These are phyloP conservation scores for Caenorhabditis briggsae DNA, from an alignment of 1,140 invertebrate genomes.

Conservation along the genomic window DNA sequence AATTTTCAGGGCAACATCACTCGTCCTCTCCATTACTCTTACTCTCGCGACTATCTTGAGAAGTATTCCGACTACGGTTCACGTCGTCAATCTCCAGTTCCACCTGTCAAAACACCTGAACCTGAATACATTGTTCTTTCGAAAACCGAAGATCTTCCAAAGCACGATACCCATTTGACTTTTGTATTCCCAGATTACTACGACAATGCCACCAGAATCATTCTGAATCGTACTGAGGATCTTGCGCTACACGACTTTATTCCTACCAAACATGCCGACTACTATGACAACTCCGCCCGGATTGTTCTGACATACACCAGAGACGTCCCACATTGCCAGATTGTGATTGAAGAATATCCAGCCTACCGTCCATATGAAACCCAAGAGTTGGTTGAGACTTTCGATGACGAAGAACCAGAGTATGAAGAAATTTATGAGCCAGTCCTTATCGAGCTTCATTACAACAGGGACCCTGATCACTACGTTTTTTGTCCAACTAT, in stretches of 20 bases:
- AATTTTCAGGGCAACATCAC: constrained; percentile 32
- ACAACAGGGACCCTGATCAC: not conserved
- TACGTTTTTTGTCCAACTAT: not conserved
- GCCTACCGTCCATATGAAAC: constrained; percentile 15
- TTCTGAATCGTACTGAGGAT: not conserved
- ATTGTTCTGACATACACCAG: constrained; percentile 16
- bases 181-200: not conserved
- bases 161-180: constrained; percentile 1
- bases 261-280: not conserved
- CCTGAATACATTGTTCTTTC: constrained; percentile 14
- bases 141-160: constrained; percentile 25
- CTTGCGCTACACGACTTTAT: not conserved
- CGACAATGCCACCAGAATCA: not conserved
- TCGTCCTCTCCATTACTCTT: constrained; percentile 38
- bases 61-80: constrained; percentile 38
- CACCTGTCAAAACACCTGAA: constrained; percentile 1
- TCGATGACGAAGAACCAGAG: not conserved
- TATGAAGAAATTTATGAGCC: constrained; percentile 32
- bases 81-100: not conserved
- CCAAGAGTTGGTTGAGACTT: not conserved
- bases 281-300: not conserved
- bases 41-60: constrained; percentile 45
- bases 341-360: not conserved
- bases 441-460: constrained; percentile 4
- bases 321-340: not conserved